Base-by-base conservation (phyloP, 2,113 vertebrate genomes). In the Rhegmatorhina hoffmannsi region DNA sequence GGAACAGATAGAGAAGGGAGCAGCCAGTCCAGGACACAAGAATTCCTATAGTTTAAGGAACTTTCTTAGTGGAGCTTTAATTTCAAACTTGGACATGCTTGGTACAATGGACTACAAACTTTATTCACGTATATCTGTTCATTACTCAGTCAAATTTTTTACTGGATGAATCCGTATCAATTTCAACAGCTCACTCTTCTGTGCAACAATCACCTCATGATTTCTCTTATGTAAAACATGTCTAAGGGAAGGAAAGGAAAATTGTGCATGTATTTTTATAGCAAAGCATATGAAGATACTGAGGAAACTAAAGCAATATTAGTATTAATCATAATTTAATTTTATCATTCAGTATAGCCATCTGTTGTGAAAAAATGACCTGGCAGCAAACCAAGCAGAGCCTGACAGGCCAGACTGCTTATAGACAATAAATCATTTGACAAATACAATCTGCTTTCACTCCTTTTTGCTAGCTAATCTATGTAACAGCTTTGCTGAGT, bases 401-500 rank as follows among this genome's bases (percentile, higher is more conserved):
- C 52, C 43, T 94, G 60, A 86, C 53, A 89, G 67, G 17, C 73
- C 36, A 79, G 58, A 50, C 62, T 89, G 7, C 72, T 55, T 59
- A 62, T 38, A 94, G 91, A 84, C 79, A 94, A 93, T 92, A 85
- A 92, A 89, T 93, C 77, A 77, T 89, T 95, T 94, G 91, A 92
- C 60, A 94, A 96, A 95, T 80, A 77, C 85, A 96, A 89, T 91
- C 69, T 90, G 83, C 60, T 88, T 92, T 93, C 70, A 55, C 87
- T 91, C 44, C 20, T 91, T 86, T 95, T 82, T 87, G 49, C 72
- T 95, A 91, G 77, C 84, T 91, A 87, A 93, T 95, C 86, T 85
- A 38, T 86, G 44, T 44, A 72, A 81, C 76, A 83, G 52, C 46
- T 88, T 28, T 84, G 56, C 69, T 85, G 88, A 94, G 84, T 92